Base-by-base conservation (phyloP, 2,797 vertebrate genomes). In the Euthynnus affinis region DNA sequence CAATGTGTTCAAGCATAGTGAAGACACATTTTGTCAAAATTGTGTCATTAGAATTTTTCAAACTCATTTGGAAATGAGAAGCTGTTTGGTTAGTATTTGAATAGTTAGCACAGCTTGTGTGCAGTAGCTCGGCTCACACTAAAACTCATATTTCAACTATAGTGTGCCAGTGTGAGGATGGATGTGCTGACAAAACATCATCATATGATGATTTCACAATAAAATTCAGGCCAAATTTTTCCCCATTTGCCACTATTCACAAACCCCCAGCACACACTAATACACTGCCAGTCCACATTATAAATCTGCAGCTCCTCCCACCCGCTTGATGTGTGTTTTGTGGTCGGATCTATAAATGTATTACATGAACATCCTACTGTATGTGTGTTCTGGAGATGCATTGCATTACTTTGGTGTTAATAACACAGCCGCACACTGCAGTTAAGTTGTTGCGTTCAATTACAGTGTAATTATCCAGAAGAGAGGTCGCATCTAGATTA, bases 401-500 rank as follows among this genome's bases (percentile, higher is more conserved):
- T 25, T 37, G 44, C 42, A 23, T 29, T 55, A n/a, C 49, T 56
- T 27, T 27, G 23, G 29, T 29, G 20, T 20, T 55, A 12, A 53
- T 44, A 12, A 12, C 13, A 40, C 2, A 0, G 42, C 3, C 5
- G 53, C 53, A 22, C 48, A n/a, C 18, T 49, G 23, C 57, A 20
- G 17, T 20, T 12, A 1, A 23, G 9, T 42, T 14, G 9, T 32
- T 56, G n/a, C 17, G 46, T 58, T 58, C 5, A 3, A 27, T 65
- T 17, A 34, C 40, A 63, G 1, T 46, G 10, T 70, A n/a, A 53
- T 58, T 56, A 71, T 56, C 14, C 65, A 46, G 10, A 62, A 14
- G 65, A 23, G 46, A 61, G 23, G n/a, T 59, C 37, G 8, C 0
- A 6, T 63, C 48, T 74, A 53, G 57, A 67, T 77, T 56, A 58